Evolutionary conservation across 2,888 invertebrate genomes (phyloP).

Genomic region (Opisthograptis luteolata): DNA sequence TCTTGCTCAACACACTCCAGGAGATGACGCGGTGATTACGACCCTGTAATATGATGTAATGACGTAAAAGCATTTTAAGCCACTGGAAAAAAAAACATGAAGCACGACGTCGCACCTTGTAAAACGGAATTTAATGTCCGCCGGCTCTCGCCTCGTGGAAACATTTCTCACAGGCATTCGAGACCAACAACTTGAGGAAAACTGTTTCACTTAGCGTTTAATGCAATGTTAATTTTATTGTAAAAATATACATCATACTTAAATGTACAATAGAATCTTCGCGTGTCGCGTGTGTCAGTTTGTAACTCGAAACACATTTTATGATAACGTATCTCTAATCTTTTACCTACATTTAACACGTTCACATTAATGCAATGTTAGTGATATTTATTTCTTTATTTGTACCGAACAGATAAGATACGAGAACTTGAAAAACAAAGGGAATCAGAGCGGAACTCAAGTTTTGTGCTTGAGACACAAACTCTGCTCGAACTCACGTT

Average conservation of each 20-base stretch:
- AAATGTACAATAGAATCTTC: slow-evolving; percentile 37
- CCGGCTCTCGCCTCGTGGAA: slow-evolving; percentile 22
- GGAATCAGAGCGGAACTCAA: slow-evolving; percentile 17
- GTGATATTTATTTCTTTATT: slow-evolving; percentile 21
- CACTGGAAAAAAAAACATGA: slow-evolving; percentile 38
- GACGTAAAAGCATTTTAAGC: slow-evolving; percentile 58
- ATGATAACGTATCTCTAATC: slow-evolving; percentile 57
- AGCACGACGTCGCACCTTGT: slow-evolving; percentile 43
- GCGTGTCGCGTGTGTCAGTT: slow-evolving; percentile 54
- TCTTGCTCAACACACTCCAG: slow-evolving; percentile 48
- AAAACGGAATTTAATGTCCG: slow-evolving; percentile 28
- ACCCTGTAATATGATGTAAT: slow-evolving; percentile 54
- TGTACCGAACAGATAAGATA: slow-evolving; percentile 20
- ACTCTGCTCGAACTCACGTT: slow-evolving; percentile 13
- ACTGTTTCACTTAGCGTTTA: slow-evolving; percentile 21
- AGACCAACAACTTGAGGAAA: slow-evolving; percentile 21
- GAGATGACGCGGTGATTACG: slow-evolving; percentile 52
- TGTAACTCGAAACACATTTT: slow-evolving; percentile 48
- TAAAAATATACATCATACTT: slow-evolving; percentile 1
- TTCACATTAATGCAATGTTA: slow-evolving; percentile 30
- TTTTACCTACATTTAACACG: slow-evolving; percentile 54
- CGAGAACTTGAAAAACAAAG: slow-evolving; percentile 18
- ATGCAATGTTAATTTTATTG: slow-evolving; percentile 14
- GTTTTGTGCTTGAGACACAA: slow-evolving; percentile 21
- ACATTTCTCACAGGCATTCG: slow-evolving; percentile 22